Base-by-base conservation (phyloP, 1,140 invertebrate species). In the Euura saliciscinereae region DNA sequence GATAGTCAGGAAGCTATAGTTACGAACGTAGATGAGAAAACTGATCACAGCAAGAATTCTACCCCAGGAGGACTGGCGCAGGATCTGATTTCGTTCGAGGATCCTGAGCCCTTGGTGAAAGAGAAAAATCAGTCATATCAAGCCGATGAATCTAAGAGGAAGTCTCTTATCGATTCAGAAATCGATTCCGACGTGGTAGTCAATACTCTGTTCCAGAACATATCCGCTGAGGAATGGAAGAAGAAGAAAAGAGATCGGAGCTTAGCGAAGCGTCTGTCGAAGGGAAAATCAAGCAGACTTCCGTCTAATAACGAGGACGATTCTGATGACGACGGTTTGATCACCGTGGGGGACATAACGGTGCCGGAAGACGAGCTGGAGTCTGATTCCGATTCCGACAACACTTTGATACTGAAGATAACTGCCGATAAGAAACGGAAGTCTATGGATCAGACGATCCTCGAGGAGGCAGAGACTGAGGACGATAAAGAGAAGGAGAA, bases 171-270 rank as follows among this genome's bases (percentile, higher is more conserved):
- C 28, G 28, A 28, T 28, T 28, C 28, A 28, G 68, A 74, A 43
- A 59, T 70, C 45, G 45, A 77, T 46, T 51, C 69, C 8, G 69
- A 78, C 11, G n/a, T 64, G 1, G 64, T 65, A 64, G 6, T 43
- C 10, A 68, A 43, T 64, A 43, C 68, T 51, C 46, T 80, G 8
- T 80, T 83, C 45, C 73, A 77, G 73, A 74, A 82, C 65, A 73
- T 78, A 28, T 13, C 75, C 43, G 76, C 69, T 45, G 75, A 76
- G 71, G 73, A 69, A 6, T 69, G 68, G 68, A 45, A 69, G 8
- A 44, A 67, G 44, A 67, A 44, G 28, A n/a, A n/a, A n/a, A 28
- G 28, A 28, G 28, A 28, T 28, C 28, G 28, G 1, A 64, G 59
- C 13, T 64, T 13, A 13, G 59, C 8, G 8, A 64, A 64, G 8